Base-by-base conservation (phyloP, 2,888 invertebrate genomes). In the Pollenia labialis region DNA sequence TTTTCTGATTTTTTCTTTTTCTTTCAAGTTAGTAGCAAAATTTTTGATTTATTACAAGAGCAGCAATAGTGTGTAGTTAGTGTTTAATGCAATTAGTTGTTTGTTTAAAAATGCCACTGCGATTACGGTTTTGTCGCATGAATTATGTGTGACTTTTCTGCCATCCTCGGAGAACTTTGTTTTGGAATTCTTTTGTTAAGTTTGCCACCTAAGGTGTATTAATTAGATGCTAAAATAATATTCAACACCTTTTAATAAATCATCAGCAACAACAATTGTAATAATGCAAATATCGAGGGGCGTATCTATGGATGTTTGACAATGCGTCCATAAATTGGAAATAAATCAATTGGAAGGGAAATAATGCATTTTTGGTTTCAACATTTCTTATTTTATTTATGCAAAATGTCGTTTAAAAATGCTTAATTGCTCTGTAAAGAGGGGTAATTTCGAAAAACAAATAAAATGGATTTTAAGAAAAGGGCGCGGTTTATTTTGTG, bases 251-350 rank as follows among this genome's bases (percentile, higher is more conserved):
- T 68, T 62, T 69, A 87, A 87, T 87, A 66, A 62, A 60, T 54
- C 82, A 69, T 54, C 82, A 69, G 62, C 76, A 71, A 76, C 74
- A 84, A 76, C 82, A 81, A 72, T 84, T 64, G 32, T 44, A 76
- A 87, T 84, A 87, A 87, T 87, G 87, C 87, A 87, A 87, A 87
- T 87, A 81, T 77, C 50, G 16, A 81, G 87, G 56, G 87, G 87
- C 87, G 87, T 87, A 56, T 40, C 79, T 54, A 62, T 76, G 16
- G 44, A 52, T 62, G 75, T 0, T 68, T 79, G 84, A 81, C 87
- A 87, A 81, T 74, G 64, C 40, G 69, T 60, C 74, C 79, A 62
- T 68, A 69, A 74, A 69, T 82, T 72, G 56, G 12, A 82, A 75
- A 86, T 86, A 86, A 86, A 86, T 86, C 86, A 86, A 86, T 71